Percentiles rank a stretch among this genome's conserved stretches.
phyloP scores from a whole-genome alignment of 1,140 invertebrate species.

The Periplaneta americana region DNA sequence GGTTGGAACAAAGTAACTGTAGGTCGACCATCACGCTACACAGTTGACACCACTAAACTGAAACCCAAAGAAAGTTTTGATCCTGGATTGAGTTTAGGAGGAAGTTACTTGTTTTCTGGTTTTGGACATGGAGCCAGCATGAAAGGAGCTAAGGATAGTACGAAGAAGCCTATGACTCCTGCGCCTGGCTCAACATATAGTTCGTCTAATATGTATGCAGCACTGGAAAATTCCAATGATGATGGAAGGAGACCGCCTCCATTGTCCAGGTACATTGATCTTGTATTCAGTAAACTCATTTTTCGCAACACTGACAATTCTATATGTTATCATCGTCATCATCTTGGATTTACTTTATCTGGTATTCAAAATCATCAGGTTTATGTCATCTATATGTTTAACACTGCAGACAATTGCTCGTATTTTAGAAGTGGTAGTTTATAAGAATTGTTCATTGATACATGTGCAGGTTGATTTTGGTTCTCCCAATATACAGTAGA shows the following conservation, averaged over 20 bases:
- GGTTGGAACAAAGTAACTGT: background rate
- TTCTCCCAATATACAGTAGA: no score
- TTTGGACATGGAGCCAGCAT: background rate
- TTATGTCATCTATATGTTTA: no score
- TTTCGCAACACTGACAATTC: no score
- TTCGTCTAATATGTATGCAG: conserved; percentile 1
- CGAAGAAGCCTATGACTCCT: background rate
- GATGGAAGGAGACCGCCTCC: background rate
- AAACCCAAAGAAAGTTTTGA: background rate
- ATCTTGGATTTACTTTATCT: no score
- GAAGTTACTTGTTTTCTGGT: background rate
- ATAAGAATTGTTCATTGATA: no score
- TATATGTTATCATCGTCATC: no score
- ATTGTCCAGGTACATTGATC: background rate
- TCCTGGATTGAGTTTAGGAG: background rate
- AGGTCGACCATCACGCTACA: background rate
- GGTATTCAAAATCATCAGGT: no score
- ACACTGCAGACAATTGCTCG: no score
- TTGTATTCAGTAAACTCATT: no score
- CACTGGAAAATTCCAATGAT: background rate
- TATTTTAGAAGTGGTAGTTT: no score
- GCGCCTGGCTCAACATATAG: background rate
- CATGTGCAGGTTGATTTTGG: no score
- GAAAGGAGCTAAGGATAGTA: background rate
- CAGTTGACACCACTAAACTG: conserved; percentile 9